phyloP scores from a whole-genome alignment of 1,140 invertebrate genomes.

The Atta cephalotes region DNA sequence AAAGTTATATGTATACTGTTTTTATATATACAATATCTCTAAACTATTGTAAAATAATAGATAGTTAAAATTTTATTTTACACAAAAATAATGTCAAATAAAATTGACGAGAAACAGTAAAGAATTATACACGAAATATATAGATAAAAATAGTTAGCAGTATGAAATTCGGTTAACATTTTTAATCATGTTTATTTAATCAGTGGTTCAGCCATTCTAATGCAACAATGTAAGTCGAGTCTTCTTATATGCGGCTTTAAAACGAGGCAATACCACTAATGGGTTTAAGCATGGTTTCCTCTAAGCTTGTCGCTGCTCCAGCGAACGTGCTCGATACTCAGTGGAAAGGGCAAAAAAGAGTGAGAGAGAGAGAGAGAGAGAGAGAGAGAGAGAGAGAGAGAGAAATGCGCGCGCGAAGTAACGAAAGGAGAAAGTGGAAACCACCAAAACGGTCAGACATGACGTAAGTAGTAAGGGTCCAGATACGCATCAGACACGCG shows the following conservation, averaged over 20 bases:
- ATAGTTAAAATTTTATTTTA: constrained; percentile 8
- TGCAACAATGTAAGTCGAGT: background rate
- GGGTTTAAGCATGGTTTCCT: constrained; percentile 59
- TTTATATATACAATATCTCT: background rate
- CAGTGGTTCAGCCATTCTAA: constrained; percentile 26
- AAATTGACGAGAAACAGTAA: background rate
- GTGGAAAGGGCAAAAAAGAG: background rate
- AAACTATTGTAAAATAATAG: background rate
- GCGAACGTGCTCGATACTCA: constrained; percentile 24
- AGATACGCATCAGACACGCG: constrained; percentile 74
- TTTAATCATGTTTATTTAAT: constrained; percentile 48
- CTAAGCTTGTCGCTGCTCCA: constrained; percentile 26
- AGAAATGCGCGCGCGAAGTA: background rate
- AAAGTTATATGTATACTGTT: background rate
- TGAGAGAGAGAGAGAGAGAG: background rate
- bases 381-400: background rate
- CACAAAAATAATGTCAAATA: background rate
- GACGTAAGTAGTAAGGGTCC: constrained; percentile 59
- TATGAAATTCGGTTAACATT: constrained; percentile 39
- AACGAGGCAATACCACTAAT: constrained; percentile 61
- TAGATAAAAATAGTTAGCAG: background rate
- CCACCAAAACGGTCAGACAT: constrained; percentile 61
- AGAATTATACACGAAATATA: too few relatives aligned
- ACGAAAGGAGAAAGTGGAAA: constrained; percentile 55
- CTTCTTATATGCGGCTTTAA: constrained; percentile 34